Base-by-base conservation (phyloP, 2,888 invertebrate genomes). In the Ctena decussata region DNA sequence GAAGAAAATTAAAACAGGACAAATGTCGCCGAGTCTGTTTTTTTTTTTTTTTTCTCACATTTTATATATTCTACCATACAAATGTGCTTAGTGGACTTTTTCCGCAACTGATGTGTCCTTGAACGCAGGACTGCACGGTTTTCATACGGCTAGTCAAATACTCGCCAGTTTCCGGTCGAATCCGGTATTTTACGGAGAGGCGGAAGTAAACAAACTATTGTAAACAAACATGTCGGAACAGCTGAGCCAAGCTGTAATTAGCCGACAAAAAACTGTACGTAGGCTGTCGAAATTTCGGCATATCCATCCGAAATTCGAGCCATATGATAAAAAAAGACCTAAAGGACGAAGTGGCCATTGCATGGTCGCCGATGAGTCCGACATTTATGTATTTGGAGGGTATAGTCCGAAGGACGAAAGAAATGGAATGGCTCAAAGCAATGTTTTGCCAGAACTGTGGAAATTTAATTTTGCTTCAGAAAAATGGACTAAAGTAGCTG, bases 391-490 rank as follows among this genome's bases (percentile, higher is more conserved):
- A 18, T 91, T 89, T 44, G 92, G 92, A 15, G 92, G 92, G 0
- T 92, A 90, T 79, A 89, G 88, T 37, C 91, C 92, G 0, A 74
- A 72, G 30, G 89, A 79, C 70, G 82, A 82, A 27, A 57, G 86
- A 71, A 86, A 85, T 75, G 88, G 85, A 0, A 82, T 87, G 6
- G 46, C 73, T 8, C 65, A 80, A 35, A 86, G 85, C 12, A 65
- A 80, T 5, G 90, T 91, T 24, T 69, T 91, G 44, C 93, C 90
- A 41, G 98, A 98, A 96, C 96, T 99, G 8, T 98, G 98, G 98
- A 97, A 97, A 94, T 98, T 97, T 95, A 98, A 98, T 95, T 97
- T 98, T 93, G 97, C 97, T 2, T 97, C 97, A 0, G 97, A 97
- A 80, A 97, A 96, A 90, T 99, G 99, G 99, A 97, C 97, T 84